phyloP scores from a whole-genome alignment of 2,797 vertebrate species.

The Macropus fuliginosus region DNA sequence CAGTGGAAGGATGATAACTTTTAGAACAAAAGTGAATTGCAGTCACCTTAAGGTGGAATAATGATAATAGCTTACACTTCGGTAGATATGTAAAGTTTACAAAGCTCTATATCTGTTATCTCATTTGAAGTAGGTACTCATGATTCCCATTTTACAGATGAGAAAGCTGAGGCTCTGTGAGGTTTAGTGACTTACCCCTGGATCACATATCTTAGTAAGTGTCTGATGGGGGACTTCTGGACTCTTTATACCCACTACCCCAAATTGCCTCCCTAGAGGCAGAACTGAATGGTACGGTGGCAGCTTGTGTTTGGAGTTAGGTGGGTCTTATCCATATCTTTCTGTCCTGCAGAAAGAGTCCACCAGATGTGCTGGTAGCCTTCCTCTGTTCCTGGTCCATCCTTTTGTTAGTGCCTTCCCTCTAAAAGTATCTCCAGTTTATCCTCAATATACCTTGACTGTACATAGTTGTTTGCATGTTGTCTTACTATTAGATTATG shows the following conservation, averaged over 20 bases:
- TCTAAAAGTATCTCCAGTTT: not conserved
- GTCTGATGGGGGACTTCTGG: not conserved
- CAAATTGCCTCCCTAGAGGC: not conserved
- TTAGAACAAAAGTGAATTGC: not conserved
- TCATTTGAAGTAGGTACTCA: not conserved
- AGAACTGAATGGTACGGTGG: not conserved
- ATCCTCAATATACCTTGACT: not conserved
- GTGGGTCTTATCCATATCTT: not conserved
- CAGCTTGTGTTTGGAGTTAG: not conserved
- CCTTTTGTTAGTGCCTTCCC: not conserved
- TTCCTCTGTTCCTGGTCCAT: not conserved
- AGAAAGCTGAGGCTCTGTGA: not conserved
- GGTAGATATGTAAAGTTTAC: not conserved
- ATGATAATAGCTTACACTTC: not conserved
- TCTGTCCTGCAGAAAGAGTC: not conserved
- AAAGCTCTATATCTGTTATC: not conserved
- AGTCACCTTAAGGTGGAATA: not conserved
- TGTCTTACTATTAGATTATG: not conserved
- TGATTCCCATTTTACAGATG: not conserved
- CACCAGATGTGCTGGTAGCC: not conserved
- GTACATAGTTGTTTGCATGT: not conserved
- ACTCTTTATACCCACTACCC: not conserved
- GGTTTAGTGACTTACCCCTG: not conserved
- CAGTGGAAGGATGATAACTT: not conserved
- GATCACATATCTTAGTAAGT: not conserved